phyloP scores from a whole-genome alignment of 2,797 vertebrate genomes.

The Lophotriccus pileatus region DNA sequence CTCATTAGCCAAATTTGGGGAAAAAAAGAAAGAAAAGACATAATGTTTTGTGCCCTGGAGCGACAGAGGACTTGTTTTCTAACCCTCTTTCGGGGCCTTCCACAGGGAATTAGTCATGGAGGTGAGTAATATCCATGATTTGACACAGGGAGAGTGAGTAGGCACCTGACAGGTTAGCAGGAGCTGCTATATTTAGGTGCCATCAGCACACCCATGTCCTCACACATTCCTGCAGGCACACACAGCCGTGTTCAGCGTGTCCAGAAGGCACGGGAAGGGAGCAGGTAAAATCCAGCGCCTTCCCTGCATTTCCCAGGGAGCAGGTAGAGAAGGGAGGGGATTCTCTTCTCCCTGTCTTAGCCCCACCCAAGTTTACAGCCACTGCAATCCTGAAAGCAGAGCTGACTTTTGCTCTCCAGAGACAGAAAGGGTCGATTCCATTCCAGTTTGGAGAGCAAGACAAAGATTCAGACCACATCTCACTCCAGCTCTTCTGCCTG shows the following conservation, averaged over 20 bases:
- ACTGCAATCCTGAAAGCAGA: not conserved
- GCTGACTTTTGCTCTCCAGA: not conserved
- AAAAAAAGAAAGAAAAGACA: not conserved
- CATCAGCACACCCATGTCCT: not conserved
- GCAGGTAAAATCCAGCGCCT: not conserved
- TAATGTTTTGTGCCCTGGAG: not conserved
- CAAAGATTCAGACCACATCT: not conserved
- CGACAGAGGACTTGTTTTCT: not conserved
- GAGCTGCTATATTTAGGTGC: not conserved
- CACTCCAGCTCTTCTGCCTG: not conserved
- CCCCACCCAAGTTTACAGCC: not conserved
- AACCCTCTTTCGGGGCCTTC: not conserved
- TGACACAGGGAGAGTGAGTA: not conserved
- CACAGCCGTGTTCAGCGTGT: not conserved
- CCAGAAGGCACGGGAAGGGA: not conserved
- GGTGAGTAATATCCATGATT: not conserved
- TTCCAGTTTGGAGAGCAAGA: not conserved
- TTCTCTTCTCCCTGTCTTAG: not conserved
- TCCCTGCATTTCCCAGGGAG: not conserved
- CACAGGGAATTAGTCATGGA: not conserved
- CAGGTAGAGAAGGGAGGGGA: not conserved
- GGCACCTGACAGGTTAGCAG: not conserved
- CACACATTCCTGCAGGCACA: not conserved
- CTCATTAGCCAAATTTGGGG: not conserved
- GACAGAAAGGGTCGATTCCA: not conserved